Evolutionary conservation across 2,797 vertebrate genomes (phyloP).

Genomic region (Picus viridis): DNA sequence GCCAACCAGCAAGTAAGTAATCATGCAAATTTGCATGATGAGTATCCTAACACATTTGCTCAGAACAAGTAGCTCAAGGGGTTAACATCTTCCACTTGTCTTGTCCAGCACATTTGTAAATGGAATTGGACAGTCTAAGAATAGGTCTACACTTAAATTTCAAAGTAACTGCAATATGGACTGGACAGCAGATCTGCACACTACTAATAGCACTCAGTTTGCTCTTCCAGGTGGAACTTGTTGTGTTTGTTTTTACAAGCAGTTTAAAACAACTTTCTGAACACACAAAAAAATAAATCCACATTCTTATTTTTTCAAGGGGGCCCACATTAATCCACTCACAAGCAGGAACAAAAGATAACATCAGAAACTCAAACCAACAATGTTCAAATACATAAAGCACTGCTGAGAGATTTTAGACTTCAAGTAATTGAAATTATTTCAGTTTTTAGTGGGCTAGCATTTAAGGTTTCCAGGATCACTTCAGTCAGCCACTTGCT

Average conservation of each 20-base stretch:
- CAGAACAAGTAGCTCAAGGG: neutral
- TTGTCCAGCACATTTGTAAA: neutral
- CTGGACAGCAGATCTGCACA: neutral
- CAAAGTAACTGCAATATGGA: neutral
- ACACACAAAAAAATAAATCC: neutral
- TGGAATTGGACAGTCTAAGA: neutral
- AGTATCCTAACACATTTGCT: neutral
- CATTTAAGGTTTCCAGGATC: neutral
- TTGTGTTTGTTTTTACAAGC: neutral
- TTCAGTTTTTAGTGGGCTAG: neutral
- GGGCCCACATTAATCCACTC: neutral
- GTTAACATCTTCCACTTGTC: neutral
- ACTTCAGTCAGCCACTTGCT: neutral
- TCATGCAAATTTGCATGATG: neutral
- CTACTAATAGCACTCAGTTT: neutral
- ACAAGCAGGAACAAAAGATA: neutral
- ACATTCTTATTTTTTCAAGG: neutral
- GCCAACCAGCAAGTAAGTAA: neutral
- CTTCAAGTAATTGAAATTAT: neutral
- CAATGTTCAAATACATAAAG: neutral
- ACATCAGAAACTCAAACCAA: neutral
- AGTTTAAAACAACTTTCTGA: neutral
- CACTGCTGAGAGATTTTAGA: neutral
- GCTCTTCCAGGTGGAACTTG: neutral
- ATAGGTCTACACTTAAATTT: neutral